Conservation (phyloP, 2,888 invertebrate species). For the Hesperia comma region DNA sequence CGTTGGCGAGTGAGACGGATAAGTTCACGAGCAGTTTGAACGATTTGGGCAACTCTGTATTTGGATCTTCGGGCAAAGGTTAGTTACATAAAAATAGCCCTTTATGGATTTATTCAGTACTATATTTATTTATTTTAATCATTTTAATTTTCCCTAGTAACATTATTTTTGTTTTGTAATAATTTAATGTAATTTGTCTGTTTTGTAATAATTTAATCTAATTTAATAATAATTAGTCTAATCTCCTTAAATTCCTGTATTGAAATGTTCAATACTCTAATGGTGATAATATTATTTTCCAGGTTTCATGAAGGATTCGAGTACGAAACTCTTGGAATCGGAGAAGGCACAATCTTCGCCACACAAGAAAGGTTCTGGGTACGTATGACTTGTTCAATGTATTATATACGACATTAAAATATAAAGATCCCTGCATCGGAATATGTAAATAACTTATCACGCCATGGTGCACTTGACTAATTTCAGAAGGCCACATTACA, state of each 20-base stretch:
- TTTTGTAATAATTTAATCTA: too few species aligned
- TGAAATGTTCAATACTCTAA: too few species aligned
- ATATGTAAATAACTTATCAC: conserved; percentile 67
- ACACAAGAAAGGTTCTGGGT: conserved; percentile 79
- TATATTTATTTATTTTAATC: too few species aligned
- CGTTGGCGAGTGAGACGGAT: conserved; percentile 67
- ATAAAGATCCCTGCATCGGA: conserved; percentile 23
- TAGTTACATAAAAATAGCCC: conserved; percentile 26
- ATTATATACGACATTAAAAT: background rate
- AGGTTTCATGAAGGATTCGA: conserved; percentile 80
- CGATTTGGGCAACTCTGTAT: conserved; percentile 75
- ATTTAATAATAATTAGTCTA: too few species aligned
- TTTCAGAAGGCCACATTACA: conserved; percentile 45
- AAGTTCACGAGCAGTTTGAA: conserved; percentile 74
- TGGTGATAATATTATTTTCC: conserved; percentile 37
- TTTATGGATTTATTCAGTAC: background rate
- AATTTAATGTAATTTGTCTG: too few species aligned
- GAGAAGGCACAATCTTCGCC: conserved; percentile 76
- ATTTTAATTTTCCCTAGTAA: too few species aligned
- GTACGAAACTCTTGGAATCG: conserved; percentile 74
- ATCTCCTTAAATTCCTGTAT: too few species aligned
- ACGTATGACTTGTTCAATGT: conserved; percentile 47
- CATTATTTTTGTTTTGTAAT: too few species aligned
- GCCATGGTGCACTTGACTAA: conserved; percentile 58
- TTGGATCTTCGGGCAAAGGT: conserved; percentile 80